Percentiles rank a stretch among this genome's conserved stretches.
Conservation (phyloP, 2,888 invertebrate species). For the Agrochola litura region DNA sequence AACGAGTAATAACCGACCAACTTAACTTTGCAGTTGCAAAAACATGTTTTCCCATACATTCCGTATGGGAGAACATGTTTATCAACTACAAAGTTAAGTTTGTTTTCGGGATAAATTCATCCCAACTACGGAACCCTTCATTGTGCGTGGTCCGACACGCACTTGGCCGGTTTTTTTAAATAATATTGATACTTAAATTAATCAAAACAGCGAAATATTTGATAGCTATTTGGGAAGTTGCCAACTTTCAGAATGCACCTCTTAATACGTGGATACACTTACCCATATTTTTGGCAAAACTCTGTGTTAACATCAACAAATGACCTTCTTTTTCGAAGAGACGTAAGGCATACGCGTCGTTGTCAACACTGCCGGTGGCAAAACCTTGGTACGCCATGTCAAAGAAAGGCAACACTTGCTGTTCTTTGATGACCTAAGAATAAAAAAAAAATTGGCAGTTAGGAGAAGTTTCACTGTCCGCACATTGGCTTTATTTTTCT, state of each 20-base stretch:
- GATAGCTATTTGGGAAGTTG: neutral
- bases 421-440: slow-evolving; percentile 93
- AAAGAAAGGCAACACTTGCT: slow-evolving; percentile 97
- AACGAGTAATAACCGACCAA: too few relatives aligned
- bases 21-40: too few relatives aligned
- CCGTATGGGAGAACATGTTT: too few relatives aligned
- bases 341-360: slow-evolving; percentile 97
- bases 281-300: slow-evolving; percentile 99
- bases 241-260: neutral
- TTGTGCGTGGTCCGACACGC: too few relatives aligned
- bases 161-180: too few relatives aligned
- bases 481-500: neutral
- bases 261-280: slow-evolving; percentile 48
- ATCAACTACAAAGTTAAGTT: too few relatives aligned
- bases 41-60: too few relatives aligned
- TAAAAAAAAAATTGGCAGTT: neutral
- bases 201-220: neutral
- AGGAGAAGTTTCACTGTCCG: neutral
- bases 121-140: too few relatives aligned
- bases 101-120: too few relatives aligned
- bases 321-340: slow-evolving; percentile 97
- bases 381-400: slow-evolving; percentile 99
- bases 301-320: slow-evolving; percentile 96
- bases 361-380: slow-evolving; percentile 96
- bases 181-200: too few relatives aligned